Evolutionary conservation across 1,140 invertebrate species (phyloP).

Genomic region (Scaptomyza hsui): DNA sequence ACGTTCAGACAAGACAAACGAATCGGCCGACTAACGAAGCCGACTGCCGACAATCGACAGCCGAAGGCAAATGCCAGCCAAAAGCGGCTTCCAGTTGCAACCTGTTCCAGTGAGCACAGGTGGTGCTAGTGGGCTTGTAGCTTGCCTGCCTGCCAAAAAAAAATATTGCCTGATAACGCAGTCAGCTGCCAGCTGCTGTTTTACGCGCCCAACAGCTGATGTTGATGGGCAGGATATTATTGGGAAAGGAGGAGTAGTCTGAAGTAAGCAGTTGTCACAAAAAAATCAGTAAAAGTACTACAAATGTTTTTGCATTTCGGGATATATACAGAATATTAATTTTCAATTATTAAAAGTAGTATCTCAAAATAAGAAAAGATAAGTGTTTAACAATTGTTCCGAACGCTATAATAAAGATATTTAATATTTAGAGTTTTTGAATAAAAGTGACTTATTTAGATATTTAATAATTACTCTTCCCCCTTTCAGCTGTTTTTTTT

Average conservation of each 20-base stretch:
- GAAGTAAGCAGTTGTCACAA: too few relatives aligned
- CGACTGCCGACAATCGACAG: conserved; percentile 33
- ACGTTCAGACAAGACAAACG: conserved; percentile 26
- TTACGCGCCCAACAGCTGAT: conserved; percentile 57
- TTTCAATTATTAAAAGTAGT: too few relatives aligned
- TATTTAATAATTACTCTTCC: too few relatives aligned
- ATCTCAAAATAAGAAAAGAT: neutral
- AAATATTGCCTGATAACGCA: conserved; percentile 43
- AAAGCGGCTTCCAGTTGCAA: conserved; percentile 68
- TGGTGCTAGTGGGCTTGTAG: conserved; percentile 6
- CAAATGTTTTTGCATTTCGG: neutral
- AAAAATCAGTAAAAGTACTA: too few relatives aligned
- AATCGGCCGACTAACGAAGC: conserved; percentile 2
- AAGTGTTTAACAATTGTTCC: conserved; percentile 14
- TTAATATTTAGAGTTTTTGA: neutral
- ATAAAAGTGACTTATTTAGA: too few relatives aligned
- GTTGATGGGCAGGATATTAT: conserved; percentile 34
- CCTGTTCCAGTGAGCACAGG: conserved; percentile 50
- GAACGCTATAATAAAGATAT: conserved; percentile 8
- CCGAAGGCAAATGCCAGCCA: conserved; percentile 1
- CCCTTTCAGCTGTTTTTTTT: too few relatives aligned
- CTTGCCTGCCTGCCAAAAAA: too few relatives aligned
- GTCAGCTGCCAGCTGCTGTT: conserved; percentile 57
- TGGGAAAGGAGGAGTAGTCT: too few relatives aligned
- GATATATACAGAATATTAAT: too few relatives aligned